phyloP scores from a whole-genome alignment of 2,888 invertebrate species.

The Alloplasta piceator region DNA sequence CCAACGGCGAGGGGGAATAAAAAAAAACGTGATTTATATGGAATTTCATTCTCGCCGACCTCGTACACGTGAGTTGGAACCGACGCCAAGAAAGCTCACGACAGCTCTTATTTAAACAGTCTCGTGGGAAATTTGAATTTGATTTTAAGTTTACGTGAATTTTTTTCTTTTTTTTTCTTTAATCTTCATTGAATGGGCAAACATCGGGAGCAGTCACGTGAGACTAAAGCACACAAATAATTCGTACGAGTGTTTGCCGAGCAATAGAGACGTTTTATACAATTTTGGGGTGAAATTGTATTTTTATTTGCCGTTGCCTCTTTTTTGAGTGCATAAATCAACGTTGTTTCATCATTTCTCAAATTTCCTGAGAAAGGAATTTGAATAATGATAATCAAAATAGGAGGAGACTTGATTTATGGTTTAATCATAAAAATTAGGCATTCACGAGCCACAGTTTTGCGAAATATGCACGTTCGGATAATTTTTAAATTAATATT shows the following conservation, averaged over 20 bases:
- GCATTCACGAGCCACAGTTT: too few relatives aligned
- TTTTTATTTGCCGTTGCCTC: background rate
- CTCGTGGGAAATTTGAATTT: conserved; percentile 64
- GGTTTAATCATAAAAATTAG: too few relatives aligned
- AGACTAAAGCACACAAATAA: background rate
- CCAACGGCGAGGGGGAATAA: background rate
- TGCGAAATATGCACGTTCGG: too few relatives aligned
- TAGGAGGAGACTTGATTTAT: too few relatives aligned
- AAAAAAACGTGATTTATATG: conserved; percentile 51
- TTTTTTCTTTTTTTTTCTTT: conserved; percentile 28
- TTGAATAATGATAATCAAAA: too few relatives aligned
- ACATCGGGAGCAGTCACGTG: conserved; percentile 17
- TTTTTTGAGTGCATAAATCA: background rate
- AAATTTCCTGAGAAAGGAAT: too few relatives aligned
- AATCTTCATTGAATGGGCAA: conserved; percentile 10
- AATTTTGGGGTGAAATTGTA: background rate
- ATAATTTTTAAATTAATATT: too few relatives aligned
- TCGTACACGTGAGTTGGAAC: background rate
- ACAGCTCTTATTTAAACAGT: conserved; percentile 45
- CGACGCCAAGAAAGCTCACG: background rate
- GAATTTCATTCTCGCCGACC: conserved; percentile 16
- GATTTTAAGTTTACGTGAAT: conserved; percentile 57
- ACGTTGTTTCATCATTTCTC: background rate
- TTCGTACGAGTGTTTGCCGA: conserved; percentile 23
- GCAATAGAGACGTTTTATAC: conserved; percentile 19